These are phyloP conservation scores for Torymus texanus DNA, from an alignment of 2,888 invertebrate genomes.

Conservation along the genomic window DNA sequence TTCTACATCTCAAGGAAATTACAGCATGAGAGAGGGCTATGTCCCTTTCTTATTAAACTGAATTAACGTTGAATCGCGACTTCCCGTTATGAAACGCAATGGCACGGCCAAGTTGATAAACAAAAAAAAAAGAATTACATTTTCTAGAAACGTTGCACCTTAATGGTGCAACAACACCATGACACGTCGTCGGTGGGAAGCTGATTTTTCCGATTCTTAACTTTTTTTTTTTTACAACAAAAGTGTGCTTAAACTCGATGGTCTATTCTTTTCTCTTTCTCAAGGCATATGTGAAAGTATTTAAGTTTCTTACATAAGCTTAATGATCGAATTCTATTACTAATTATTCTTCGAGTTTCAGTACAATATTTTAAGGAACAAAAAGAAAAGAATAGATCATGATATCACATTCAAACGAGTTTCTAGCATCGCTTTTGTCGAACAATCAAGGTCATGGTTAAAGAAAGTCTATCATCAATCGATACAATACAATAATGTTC, in stretches of 20 bases:
- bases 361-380: background rate
- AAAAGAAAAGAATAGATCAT: constrained; percentile 32
- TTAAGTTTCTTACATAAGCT: too few relatives aligned
- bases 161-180: constrained; percentile 14
- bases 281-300: background rate
- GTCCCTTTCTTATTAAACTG: constrained; percentile 21
- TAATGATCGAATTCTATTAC: too few relatives aligned
- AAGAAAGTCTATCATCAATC: constrained; percentile 16
- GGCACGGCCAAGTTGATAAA: constrained; percentile 56
- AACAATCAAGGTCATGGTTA: background rate
- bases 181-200: constrained; percentile 39
- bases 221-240: constrained; percentile 1
- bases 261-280: constrained; percentile 18
- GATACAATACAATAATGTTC: constrained; percentile 20
- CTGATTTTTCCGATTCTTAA: constrained; percentile 18
- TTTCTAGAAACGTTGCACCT: constrained; percentile 29
- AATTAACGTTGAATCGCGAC: constrained; percentile 46
- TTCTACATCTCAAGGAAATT: constrained; percentile 46
- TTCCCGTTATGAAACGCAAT: constrained; percentile 54
- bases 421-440: constrained; percentile 11
- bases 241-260: constrained; percentile 13
- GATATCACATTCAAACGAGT: constrained; percentile 38
- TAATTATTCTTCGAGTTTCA: too few relatives aligned
- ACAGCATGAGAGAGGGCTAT: constrained; percentile 25
- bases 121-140: constrained; percentile 44